phyloP scores from a whole-genome alignment of 1,140 invertebrate species.

The Lucilia cuprina region DNA sequence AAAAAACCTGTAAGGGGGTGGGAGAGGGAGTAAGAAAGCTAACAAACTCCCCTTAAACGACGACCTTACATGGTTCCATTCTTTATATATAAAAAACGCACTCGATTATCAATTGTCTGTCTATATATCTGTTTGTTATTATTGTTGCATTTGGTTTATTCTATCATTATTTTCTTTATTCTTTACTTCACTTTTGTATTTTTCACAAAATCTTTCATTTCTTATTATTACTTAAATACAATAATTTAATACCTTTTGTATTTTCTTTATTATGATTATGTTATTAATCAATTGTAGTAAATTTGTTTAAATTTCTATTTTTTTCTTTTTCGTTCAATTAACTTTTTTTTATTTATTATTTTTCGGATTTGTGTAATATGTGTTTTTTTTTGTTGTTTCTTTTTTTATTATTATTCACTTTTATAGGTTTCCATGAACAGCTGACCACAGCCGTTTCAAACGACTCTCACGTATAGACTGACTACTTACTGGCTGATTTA shows the following conservation, averaged over 20 bases:
- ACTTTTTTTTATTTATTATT: not conserved
- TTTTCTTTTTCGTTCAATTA: not conserved
- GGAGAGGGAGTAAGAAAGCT: no score
- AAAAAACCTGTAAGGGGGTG: no score
- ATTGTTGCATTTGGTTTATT: not conserved
- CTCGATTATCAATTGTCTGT: not conserved
- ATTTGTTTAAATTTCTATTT: conserved; percentile 4
- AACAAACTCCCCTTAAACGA: no score
- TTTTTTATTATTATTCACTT: conserved; percentile 5
- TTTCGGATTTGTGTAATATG: not conserved
- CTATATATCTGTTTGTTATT: not conserved
- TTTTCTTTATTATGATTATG: not conserved
- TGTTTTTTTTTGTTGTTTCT: not conserved
- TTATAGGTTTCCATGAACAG: conserved; percentile 5
- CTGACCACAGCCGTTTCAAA: conserved; percentile 24
- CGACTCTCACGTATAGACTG: conserved; percentile 22
- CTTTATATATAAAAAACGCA: not conserved
- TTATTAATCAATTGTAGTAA: not conserved
- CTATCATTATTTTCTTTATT: not conserved
- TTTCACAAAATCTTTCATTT: not conserved
- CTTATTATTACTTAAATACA: not conserved
- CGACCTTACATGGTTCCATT: not conserved
- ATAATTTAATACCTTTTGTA: not conserved
- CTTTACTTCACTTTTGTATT: not conserved
- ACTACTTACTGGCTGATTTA: no score